Conservation (phyloP, 2,797 vertebrate species). For the Syndactyla subalaris region DNA sequence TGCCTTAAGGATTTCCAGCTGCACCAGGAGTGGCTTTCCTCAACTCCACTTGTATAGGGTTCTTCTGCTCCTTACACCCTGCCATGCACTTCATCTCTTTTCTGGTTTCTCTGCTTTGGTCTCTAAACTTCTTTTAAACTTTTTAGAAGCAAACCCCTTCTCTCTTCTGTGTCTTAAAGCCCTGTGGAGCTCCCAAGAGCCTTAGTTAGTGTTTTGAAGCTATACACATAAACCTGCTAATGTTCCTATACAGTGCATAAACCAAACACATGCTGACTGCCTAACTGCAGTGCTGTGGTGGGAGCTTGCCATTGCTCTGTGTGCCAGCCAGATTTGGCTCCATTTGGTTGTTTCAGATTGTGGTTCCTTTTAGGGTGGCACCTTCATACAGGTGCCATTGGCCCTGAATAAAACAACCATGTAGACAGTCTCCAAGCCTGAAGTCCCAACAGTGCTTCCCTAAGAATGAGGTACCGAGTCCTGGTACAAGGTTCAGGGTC, state of each 20-base stretch:
- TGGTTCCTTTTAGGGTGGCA: neutral
- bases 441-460: neutral
- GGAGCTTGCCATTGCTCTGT: neutral
- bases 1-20: neutral
- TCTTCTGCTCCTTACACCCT: neutral
- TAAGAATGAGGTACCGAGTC: accelerated
- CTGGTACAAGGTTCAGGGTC: neutral
- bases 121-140: neutral
- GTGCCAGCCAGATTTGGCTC: neutral
- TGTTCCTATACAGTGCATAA: neutral
- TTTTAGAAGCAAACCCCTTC: neutral
- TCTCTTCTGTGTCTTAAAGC: neutral
- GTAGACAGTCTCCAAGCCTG: neutral
- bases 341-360: neutral
- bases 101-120: neutral
- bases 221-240: neutral
- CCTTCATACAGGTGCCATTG: neutral
- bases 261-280: neutral
- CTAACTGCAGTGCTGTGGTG: accelerated
- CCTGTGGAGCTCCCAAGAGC: neutral
- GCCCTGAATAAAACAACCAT: neutral
- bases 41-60: accelerated
- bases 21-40: neutral
- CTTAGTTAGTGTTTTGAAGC: neutral
- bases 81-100: neutral